Evolutionary conservation across 53 echinoderm and acorn worm species (phyloP).

Genomic region (Actinopyga echinites): DNA sequence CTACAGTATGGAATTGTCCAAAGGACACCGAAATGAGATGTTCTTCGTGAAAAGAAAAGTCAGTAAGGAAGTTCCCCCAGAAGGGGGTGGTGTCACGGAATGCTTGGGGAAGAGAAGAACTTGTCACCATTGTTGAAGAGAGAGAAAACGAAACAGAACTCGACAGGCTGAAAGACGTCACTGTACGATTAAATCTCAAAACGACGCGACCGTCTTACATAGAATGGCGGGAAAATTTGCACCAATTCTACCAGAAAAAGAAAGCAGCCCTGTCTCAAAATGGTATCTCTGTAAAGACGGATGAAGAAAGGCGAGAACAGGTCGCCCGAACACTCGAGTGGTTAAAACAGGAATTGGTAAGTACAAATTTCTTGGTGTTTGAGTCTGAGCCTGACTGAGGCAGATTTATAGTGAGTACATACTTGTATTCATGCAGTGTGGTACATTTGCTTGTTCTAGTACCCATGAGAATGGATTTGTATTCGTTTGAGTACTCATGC

Average conservation of each 20-base stretch:
- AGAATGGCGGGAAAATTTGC: constrained; percentile 25
- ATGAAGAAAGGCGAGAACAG: constrained; percentile 10
- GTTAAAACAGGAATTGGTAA: constrained; percentile 27
- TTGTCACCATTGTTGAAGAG: constrained; percentile 9
- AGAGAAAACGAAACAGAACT: constrained; percentile 6
- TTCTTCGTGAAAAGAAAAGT: too few species aligned
- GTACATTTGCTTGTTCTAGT: too few species aligned
- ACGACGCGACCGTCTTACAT: constrained; percentile 22
- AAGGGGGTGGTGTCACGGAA: too few species aligned
- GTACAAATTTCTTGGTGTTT: background rate
- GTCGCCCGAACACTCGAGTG: background rate
- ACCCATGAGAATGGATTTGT: too few species aligned
- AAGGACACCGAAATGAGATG: too few species aligned
- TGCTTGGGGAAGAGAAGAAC: too few species aligned
- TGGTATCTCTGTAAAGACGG: constrained; percentile 1
- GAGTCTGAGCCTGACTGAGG: too few species aligned
- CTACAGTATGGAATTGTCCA: too few species aligned
- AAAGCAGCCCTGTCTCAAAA: constrained; percentile 1
- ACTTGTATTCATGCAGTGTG: too few species aligned
- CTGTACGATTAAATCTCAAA: constrained; percentile 3
- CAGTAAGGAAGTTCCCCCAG: too few species aligned
- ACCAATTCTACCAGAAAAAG: constrained; percentile 31
- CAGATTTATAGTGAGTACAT: too few species aligned
- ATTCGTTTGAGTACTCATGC: too few species aligned
- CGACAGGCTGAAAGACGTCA: constrained; percentile 18